Evolutionary conservation across 2,888 invertebrate species (phyloP).

Genomic region (Ctenicera cuprea): DNA sequence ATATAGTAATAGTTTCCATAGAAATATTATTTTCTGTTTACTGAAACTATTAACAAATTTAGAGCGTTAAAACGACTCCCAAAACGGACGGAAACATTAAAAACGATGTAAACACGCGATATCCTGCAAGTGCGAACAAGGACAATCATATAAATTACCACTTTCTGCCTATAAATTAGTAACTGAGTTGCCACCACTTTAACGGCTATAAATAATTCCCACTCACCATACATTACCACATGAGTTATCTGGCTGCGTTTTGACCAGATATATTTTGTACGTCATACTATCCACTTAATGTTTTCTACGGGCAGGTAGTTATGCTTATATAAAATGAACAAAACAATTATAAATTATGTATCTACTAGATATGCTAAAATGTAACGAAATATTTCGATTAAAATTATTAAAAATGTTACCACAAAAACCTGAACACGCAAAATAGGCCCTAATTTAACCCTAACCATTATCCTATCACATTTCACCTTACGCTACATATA

Average conservation of each 20-base stretch:
- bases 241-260: constrained; percentile 50
- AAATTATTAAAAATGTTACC: constrained; percentile 29
- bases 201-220: constrained; percentile 64
- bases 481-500: constrained; percentile 43
- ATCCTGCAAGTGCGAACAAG: constrained; percentile 67
- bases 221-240: constrained; percentile 60
- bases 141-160: constrained; percentile 70
- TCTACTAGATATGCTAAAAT: constrained; percentile 20
- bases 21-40: constrained; percentile 23
- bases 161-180: constrained; percentile 67
- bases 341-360: constrained; percentile 28
- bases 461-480: constrained; percentile 44
- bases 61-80: constrained; percentile 54
- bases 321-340: neutral
- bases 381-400: constrained; percentile 36
- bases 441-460: constrained; percentile 37
- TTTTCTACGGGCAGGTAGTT: too few relatives aligned
- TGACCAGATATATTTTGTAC: constrained; percentile 44
- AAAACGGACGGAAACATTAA: constrained; percentile 59
- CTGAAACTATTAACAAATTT: constrained; percentile 48
- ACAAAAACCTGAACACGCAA: constrained; percentile 35
- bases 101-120: constrained; percentile 67
- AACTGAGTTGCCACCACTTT: constrained; percentile 65
- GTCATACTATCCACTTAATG: constrained; percentile 8
- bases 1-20: neutral